Evolutionary conservation across 2,888 invertebrate species (phyloP).

Genomic region (Spisula subtruncata): DNA sequence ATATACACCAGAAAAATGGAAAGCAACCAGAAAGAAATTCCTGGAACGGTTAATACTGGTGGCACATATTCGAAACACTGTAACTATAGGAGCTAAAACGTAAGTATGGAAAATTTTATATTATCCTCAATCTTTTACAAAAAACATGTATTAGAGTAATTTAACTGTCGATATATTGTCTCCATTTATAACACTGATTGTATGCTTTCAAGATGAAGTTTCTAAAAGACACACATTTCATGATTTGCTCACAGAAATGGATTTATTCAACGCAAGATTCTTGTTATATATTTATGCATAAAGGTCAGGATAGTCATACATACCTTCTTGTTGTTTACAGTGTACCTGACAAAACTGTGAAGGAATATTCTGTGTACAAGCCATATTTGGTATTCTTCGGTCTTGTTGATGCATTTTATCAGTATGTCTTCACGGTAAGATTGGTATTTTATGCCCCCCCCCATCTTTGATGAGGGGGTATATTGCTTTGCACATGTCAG

Average conservation of each 20-base stretch:
- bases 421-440: constrained; percentile 94
- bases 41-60: constrained; percentile 93
- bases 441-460: too few species aligned
- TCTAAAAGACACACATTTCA: too few species aligned
- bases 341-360: constrained; percentile 83
- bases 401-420: constrained; percentile 94
- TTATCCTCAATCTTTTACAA: too few species aligned
- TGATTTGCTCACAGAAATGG: too few species aligned
- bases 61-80: constrained; percentile 92
- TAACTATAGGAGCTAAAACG: constrained; percentile 90
- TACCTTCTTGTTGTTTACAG: constrained; percentile 70
- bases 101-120: background rate
- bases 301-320: background rate
- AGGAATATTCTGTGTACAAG: constrained; percentile 94
- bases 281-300: too few species aligned
- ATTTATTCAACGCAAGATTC: too few species aligned
- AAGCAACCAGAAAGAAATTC: constrained; percentile 91
- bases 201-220: too few species aligned
- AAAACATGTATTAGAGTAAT: too few species aligned
- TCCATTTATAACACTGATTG: too few species aligned
- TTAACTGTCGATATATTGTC: too few species aligned
- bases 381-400: constrained; percentile 95
- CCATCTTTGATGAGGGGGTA: too few species aligned
- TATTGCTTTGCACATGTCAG: too few species aligned
- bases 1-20: constrained; percentile 93